These are phyloP conservation scores for Varanus komodoensis DNA, from an alignment of 2,113 vertebrate genomes.

Conservation along the genomic window DNA sequence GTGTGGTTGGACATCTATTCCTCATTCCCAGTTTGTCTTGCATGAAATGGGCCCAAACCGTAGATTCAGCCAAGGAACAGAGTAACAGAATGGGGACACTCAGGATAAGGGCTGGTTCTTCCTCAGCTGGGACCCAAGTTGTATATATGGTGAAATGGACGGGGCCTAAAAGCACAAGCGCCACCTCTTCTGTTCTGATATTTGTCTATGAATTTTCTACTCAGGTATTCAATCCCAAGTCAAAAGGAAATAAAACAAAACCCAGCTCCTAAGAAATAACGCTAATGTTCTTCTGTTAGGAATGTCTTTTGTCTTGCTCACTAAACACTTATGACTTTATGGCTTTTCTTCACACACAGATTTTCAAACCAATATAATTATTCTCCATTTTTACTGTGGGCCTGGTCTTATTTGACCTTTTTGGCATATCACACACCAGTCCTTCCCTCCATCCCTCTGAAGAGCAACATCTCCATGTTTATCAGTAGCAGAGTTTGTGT, in stretches of 20 bases:
- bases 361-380: not conserved
- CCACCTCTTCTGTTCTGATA: not conserved
- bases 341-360: not conserved
- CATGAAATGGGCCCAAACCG: not conserved
- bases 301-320: not conserved
- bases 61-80: not conserved
- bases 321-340: not conserved
- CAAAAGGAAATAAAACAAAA: not conserved
- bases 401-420: not conserved
- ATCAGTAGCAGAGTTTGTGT: not conserved
- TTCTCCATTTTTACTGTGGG: not conserved
- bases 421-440: not conserved
- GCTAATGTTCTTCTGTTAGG: not conserved
- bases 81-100: not conserved
- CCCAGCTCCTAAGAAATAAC: not conserved
- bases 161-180: not conserved
- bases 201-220: not conserved
- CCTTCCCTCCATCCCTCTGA: not conserved
- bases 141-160: not conserved
- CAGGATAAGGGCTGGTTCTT: not conserved
- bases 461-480: not conserved
- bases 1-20: not conserved
- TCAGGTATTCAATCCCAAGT: not conserved
- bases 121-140: not conserved
- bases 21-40: not conserved